Evolutionary conservation across 2,888 invertebrate genomes (phyloP).

Genomic region (Parnassius apollo): DNA sequence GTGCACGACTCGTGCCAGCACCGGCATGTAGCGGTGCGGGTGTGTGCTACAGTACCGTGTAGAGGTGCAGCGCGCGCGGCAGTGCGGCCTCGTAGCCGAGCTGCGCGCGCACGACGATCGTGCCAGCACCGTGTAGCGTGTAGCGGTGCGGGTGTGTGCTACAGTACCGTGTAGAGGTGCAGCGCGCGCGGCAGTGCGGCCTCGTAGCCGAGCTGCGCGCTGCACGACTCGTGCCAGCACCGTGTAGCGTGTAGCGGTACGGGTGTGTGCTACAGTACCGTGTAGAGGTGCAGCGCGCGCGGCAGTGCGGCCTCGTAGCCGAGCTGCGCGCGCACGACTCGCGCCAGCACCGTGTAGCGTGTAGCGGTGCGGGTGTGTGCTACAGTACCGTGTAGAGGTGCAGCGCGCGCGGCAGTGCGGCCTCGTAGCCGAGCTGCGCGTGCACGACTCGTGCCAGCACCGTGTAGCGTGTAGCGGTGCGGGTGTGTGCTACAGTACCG

Average conservation of each 20-base stretch:
- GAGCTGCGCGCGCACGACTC: conserved; percentile 38
- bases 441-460: conserved; percentile 62
- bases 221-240: conserved; percentile 48
- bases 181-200: conserved; percentile 55
- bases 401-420: conserved; percentile 55
- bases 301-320: conserved; percentile 42
- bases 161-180: conserved; percentile 35
- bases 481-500: conserved; percentile 47
- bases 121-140: conserved; percentile 4
- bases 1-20: too few relatives aligned
- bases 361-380: not conserved
- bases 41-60: not conserved
- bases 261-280: not conserved
- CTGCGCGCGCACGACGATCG: conserved; percentile 59
- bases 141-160: not conserved
- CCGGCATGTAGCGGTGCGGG: not conserved
- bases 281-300: conserved; percentile 51
- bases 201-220: conserved; percentile 38
- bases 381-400: conserved; percentile 36
- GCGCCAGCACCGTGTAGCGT: conserved; percentile 48
- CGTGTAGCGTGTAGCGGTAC: conserved; percentile 27
- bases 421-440: conserved; percentile 37
- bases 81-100: conserved; percentile 42
- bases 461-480: conserved; percentile 50
- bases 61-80: conserved; percentile 52